Conservation (phyloP, 2,797 vertebrate species). For the Diplodus sargus region DNA sequence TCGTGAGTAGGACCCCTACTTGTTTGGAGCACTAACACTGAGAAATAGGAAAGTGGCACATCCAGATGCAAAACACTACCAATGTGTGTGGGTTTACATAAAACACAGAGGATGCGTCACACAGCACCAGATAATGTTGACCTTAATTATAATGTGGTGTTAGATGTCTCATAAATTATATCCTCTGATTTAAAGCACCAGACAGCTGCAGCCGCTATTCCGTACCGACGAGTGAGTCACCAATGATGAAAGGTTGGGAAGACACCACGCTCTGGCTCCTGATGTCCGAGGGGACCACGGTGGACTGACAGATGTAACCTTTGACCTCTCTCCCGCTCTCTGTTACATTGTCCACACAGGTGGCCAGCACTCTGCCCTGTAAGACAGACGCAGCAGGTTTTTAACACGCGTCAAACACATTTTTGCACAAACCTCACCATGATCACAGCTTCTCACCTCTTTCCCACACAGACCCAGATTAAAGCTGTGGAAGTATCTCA, state of each 20-base stretch:
- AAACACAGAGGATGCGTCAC: neutral
- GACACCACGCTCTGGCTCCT: constrained; percentile 88
- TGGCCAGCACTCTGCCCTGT: constrained; percentile 86
- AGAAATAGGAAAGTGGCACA: neutral
- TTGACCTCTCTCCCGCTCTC: constrained; percentile 83
- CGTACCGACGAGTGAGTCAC: constrained; percentile 89
- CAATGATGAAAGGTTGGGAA: constrained; percentile 92
- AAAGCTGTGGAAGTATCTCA: constrained; percentile 91
- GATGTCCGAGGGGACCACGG: constrained; percentile 90
- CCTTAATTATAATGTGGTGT: neutral
- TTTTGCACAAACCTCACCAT: neutral
- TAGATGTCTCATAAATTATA: neutral
- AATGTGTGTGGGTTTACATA: neutral
- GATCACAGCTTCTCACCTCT: constrained; percentile 82
- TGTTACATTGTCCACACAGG: constrained; percentile 92
- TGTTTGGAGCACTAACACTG: neutral
- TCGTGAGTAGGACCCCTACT: no score
- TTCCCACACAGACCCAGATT: constrained; percentile 91
- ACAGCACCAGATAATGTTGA: neutral
- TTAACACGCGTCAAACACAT: neutral
- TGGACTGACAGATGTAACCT: constrained; percentile 92
- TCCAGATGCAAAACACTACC: no score
- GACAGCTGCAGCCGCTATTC: neutral
- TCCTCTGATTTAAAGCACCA: neutral
- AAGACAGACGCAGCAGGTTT: constrained; percentile 12